Conservation (phyloP, 2,888 invertebrate species). For the Nysson spinosus region DNA sequence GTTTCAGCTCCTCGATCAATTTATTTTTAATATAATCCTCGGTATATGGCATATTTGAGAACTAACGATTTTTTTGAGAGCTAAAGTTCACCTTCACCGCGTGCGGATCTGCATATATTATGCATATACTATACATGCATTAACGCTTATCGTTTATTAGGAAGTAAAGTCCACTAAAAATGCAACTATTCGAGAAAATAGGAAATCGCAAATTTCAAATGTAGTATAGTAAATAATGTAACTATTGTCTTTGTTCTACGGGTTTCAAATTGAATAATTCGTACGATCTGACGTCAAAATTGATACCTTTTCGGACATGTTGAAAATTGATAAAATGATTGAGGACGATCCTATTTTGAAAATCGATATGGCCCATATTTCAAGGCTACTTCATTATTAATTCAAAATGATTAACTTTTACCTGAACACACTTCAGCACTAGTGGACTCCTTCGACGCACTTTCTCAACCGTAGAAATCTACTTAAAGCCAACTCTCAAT, state of each 20-base stretch:
- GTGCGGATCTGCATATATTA: too few species aligned
- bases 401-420: constrained; percentile 9
- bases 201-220: background rate
- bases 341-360: constrained; percentile 22
- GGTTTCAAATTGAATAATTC: background rate
- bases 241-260: background rate
- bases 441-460: background rate
- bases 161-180: too few species aligned
- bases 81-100: background rate
- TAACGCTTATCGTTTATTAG: too few species aligned
- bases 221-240: background rate
- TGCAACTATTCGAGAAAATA: background rate
- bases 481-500: too few species aligned
- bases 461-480: constrained; percentile 14
- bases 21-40: constrained; percentile 84
- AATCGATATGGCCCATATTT: too few species aligned
- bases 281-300: background rate
- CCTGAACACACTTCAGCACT: constrained; percentile 9
- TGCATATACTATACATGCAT: too few species aligned
- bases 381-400: background rate
- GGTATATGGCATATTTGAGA: constrained; percentile 80
- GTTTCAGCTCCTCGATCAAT: constrained; percentile 83
- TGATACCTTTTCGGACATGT: constrained; percentile 1
- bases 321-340: background rate
- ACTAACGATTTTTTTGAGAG: constrained; percentile 2